These are phyloP conservation scores for Cheilosia vernalis DNA, from an alignment of 2,888 invertebrate species.

Conservation along the genomic window DNA sequence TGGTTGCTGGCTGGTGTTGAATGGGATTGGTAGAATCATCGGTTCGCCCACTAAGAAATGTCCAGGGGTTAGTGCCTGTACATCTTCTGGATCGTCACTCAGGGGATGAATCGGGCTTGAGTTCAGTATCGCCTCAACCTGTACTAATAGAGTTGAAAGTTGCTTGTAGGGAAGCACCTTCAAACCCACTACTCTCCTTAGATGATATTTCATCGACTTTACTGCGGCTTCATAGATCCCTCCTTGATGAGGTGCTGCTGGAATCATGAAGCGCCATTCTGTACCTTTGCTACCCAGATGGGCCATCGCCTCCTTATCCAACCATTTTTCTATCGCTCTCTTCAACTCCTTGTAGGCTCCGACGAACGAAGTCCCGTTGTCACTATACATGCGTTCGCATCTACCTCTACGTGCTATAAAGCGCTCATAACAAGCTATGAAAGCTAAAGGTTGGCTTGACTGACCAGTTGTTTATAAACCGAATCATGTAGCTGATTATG, in stretches of 20 bases:
- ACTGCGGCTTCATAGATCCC: no score
- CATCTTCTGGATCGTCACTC: conserved; percentile 21
- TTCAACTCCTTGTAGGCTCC: neutral
- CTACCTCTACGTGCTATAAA: conserved; percentile 52
- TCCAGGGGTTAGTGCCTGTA: conserved; percentile 9
- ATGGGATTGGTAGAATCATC: no score
- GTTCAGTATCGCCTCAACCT: conserved; percentile 51
- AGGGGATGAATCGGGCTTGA: conserved; percentile 47
- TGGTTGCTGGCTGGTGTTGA: no score
- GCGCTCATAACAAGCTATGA: no score
- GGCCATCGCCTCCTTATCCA: no score
- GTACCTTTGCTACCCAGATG: conserved; percentile 18
- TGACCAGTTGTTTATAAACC: no score
- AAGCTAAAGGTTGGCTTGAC: no score
- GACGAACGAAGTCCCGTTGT: conserved; percentile 42
- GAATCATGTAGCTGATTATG: no score
- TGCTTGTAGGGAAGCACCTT: conserved; percentile 30
- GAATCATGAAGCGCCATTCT: conserved; percentile 20
- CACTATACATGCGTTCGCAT: conserved; percentile 52
- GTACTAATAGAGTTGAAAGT: conserved; percentile 12
- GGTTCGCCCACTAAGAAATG: conserved; percentile 10
- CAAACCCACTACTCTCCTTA: no score
- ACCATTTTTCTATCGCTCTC: no score
- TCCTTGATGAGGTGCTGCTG: no score
- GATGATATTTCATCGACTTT: no score